A percentile compares a stretch with the other conserved stretches of the same genome.
Evolutionary conservation across 2,888 invertebrate genomes (phyloP).

Genomic region (Acanthococcus lagerstroemiae): DNA sequence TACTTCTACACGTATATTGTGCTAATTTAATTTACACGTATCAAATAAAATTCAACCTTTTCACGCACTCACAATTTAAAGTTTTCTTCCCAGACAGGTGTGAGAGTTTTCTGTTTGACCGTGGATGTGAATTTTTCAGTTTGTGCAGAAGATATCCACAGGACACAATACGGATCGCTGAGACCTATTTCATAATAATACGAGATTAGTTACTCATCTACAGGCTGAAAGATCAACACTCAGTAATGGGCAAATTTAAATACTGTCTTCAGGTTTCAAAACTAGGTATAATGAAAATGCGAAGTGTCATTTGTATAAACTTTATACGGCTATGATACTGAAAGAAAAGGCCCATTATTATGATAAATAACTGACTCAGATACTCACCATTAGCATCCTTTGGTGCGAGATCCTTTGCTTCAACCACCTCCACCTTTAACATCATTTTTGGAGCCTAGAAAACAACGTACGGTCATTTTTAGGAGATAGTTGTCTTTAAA

Average conservation of each 20-base stretch:
- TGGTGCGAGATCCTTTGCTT: slow-evolving; percentile 71
- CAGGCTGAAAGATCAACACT: background rate
- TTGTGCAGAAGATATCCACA: slow-evolving; percentile 68
- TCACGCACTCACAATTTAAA: slow-evolving; percentile 74
- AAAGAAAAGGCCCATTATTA: too few species aligned
- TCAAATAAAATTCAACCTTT: background rate
- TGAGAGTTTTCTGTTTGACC: slow-evolving; percentile 79
- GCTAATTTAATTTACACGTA: background rate
- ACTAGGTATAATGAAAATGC: too few species aligned
- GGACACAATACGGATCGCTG: slow-evolving; percentile 94
- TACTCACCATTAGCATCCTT: slow-evolving; percentile 66
- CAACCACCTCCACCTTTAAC: slow-evolving; percentile 74
- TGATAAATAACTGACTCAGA: too few species aligned
- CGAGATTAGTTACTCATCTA: too few species aligned
- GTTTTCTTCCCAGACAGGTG: slow-evolving; percentile 93
- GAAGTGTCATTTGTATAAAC: too few species aligned
- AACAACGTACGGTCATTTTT: too few species aligned
- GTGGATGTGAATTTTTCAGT: slow-evolving; percentile 78
- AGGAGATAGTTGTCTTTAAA: too few species aligned
- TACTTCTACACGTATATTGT: too few species aligned
- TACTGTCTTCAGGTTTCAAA: too few species aligned
- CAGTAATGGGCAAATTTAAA: background rate
- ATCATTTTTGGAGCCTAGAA: slow-evolving; percentile 63
- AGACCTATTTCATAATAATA: too few species aligned
- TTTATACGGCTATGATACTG: too few species aligned